Evolutionary conservation across 2,797 vertebrate genomes (phyloP).

Genomic region (Liasis olivaceus): DNA sequence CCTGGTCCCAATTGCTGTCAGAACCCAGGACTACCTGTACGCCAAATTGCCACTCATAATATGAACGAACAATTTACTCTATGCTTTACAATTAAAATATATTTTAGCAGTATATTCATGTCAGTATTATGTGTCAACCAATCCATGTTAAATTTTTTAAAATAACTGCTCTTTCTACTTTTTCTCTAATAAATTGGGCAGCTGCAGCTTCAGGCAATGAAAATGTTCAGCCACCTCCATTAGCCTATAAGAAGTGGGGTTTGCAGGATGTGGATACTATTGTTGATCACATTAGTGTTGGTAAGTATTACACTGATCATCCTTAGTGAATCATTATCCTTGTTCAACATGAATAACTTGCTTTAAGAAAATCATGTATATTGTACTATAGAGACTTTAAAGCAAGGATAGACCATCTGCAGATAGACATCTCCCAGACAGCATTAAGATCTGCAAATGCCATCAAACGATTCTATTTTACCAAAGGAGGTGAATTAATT

Average conservation of each 20-base stretch:
- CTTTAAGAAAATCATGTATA: not conserved
- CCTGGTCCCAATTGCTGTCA: not conserved
- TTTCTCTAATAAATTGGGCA: slow-evolving; percentile 65
- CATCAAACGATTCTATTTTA: not conserved
- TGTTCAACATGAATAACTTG: not conserved
- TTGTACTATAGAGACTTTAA: not conserved
- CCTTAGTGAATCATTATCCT: not conserved
- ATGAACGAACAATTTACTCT: not conserved
- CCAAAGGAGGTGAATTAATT: not conserved
- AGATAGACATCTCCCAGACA: not conserved
- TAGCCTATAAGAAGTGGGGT: slow-evolving; percentile 98
- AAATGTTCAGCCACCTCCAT: slow-evolving; percentile 90
- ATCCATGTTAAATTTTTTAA: not conserved
- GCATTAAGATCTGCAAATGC: not conserved
- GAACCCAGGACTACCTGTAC: not conserved
- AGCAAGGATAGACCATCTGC: not conserved
- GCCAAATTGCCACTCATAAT: not conserved
- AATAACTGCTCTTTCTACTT: slow-evolving; percentile 42
- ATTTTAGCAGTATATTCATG: not conserved
- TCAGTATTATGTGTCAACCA: not conserved
- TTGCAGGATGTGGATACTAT: slow-evolving; percentile 93
- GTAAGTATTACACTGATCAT: slow-evolving; percentile 74
- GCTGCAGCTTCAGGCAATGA: slow-evolving; percentile 95
- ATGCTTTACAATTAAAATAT: not conserved
- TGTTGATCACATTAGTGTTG: slow-evolving; percentile 92